Conservation (phyloP, 2,113 vertebrate genomes). For the Sebastes fasciatus region DNA sequence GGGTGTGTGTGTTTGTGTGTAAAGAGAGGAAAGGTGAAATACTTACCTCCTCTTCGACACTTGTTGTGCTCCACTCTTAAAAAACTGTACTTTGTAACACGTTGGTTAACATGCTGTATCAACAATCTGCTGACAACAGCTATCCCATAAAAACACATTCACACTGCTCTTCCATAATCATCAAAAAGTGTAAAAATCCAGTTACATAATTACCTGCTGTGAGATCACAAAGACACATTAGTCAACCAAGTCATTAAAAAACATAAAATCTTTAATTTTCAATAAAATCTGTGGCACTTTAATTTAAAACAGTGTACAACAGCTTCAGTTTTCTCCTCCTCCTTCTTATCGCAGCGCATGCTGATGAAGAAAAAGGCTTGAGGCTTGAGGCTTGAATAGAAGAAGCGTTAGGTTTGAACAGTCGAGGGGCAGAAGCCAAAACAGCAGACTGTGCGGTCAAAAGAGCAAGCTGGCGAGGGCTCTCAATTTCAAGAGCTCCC, state of each 20-base stretch:
- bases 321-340: neutral
- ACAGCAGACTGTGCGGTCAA: conserved; percentile 5
- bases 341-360: neutral
- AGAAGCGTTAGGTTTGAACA: conserved; percentile 1
- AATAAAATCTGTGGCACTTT: conserved; percentile 41
- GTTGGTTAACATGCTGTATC: conserved; percentile 27
- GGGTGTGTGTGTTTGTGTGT: conserved; percentile 39
- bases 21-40: conserved; percentile 25
- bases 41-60: conserved; percentile 53
- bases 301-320: conserved; percentile 32
- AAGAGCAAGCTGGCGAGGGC: conserved; percentile 3
- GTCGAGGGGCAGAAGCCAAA: conserved; percentile 1
- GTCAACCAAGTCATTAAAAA: conserved; percentile 54
- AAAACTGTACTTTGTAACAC: conserved; percentile 52
- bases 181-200: conserved; percentile 1
- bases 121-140: conserved; percentile 43
- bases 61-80: conserved; percentile 18
- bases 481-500: conserved; percentile 15
- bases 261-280: conserved; percentile 71
- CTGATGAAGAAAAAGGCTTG: neutral
- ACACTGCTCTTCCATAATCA: conserved; percentile 11
- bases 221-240: neutral
- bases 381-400: neutral
- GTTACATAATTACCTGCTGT: conserved; percentile 25
- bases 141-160: conserved; percentile 24